Base-by-base conservation (phyloP, 1,140 invertebrate genomes). In the Ceratosolen solmsi region DNA sequence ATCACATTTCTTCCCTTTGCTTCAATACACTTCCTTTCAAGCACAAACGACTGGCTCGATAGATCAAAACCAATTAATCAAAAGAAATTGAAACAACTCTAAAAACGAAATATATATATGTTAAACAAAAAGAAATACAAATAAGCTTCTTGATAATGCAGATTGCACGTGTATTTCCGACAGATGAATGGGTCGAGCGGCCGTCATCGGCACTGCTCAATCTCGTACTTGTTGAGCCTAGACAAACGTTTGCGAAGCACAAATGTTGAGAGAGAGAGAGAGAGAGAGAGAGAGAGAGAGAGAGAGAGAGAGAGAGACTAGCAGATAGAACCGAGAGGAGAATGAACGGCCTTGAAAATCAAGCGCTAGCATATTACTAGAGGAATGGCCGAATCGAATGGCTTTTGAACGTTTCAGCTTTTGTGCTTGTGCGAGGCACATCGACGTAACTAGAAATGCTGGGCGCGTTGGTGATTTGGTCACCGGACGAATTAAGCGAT, bases 311-410 rank as follows among this genome's bases (percentile, higher is more conserved):
- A 33, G 30, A 33, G 41, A 46, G 41, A 46, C 5, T 46, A 46
- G 13, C 41, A 13, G 41, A 5, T 46, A n/a, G 20, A 54, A 1
- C 20, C 63, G 20, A 33, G 63, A 68, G 63, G 38, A 72, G 70
- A 72, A 72, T 27, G 46, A 72, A 49, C 70, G 70, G 46, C 70
- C 70, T 72, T 72, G 70, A 72, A 72, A 72, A 72, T 49, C 38
- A 72, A 72, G n/a, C 70, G 25, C 38, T n/a, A 46, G 41, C 70
- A 11, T 49, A 41, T 25, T 3, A 46, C n/a, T 51, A 72, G 70
- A 17, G 33, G 9, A 68, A 4, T 33, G 33, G 33, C 13, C 2
- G 8, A 15, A n/a, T 2, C 15, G 7, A n/a, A 38, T 38, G 33
- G 4, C 63, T 22, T 4, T 11, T 54, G 17, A 22, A 54, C 51